Evolutionary conservation across 2,113 vertebrate species (phyloP), one percentile per base, ranked within the genome.

Genomic region (Tautogolabrus adspersus): DNA sequence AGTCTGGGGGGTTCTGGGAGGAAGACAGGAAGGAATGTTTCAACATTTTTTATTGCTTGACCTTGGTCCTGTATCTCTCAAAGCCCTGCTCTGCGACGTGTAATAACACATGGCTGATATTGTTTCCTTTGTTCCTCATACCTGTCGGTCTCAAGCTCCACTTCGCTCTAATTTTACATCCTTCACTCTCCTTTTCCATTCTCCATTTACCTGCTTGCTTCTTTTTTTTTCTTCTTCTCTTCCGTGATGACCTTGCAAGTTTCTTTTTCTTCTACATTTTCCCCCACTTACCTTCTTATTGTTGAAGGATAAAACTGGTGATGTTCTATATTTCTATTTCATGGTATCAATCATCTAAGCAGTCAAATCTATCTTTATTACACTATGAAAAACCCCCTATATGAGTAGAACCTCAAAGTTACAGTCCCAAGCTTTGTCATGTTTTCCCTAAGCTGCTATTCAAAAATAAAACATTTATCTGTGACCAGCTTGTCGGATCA

Each of bases 1-100:
- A 99, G 72, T 99, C 98, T 85, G 96, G 95, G 9, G 98, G 98
- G 88, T 99, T 99, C 98, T 99, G 79, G 40, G 57, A 86, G 54
- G 13, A 52, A 9, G 23, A 81, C 83, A 74, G 59, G 0, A 68
- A 65, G 72, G 13, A 58, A 58, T 16, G 81, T 81, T 83, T 91
- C 74, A 85, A 75, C 66, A 30, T 62, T 69, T 85, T 76, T 88
- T 83, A 89, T 90, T 88, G 69, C 86, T 85, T 81, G 80, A 89
- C 82, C 89, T 86, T 79, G 59, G 16, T 78, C 59, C 82, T 66
- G 78, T 59, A 61, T 71, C 75, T 77, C 78, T 86, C 60, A 62
- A 71, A 83, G 69, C 74, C 66, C 61, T 30, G 69, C 54, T 85
- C 73, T 60, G 56, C 67, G 81, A 80, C 81, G 83, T 83, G 72